Evolutionary conservation across 2,113 vertebrate genomes (phyloP).

Genomic region (Myiagra hebetior): DNA sequence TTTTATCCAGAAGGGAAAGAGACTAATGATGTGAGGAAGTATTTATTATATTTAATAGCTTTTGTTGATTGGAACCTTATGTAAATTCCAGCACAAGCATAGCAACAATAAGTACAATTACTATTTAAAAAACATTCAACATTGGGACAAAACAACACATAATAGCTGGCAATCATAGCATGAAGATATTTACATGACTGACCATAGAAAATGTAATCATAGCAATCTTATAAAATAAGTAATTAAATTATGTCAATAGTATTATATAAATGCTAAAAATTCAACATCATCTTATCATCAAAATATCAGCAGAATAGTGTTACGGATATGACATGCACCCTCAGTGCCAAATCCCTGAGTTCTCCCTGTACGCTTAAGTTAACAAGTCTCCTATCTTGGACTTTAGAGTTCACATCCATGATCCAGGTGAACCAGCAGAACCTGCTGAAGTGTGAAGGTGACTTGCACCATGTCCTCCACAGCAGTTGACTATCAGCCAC

Average conservation of each 20-base stretch:
- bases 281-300: not conserved
- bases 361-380: not conserved
- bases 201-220: not conserved
- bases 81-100: not conserved
- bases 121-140: not conserved
- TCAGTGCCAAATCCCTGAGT: not conserved
- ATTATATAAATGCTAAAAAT: not conserved
- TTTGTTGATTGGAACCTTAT: not conserved
- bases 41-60: not conserved
- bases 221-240: not conserved
- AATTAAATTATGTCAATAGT: not conserved
- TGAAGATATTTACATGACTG: not conserved
- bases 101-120: not conserved
- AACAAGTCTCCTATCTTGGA: not conserved
- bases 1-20: not conserved
- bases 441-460: not conserved
- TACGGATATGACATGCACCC: fast-evolving
- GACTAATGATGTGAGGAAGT: not conserved
- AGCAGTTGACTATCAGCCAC: not conserved
- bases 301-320: not conserved
- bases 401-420: not conserved
- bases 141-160: not conserved
- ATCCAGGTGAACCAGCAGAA: not conserved
- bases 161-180: not conserved
- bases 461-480: not conserved